A percentile compares a stretch with the other conserved stretches of the same genome.
Conservation (phyloP, 2,888 invertebrate species). For the Chrysopilus asiliformis region DNA sequence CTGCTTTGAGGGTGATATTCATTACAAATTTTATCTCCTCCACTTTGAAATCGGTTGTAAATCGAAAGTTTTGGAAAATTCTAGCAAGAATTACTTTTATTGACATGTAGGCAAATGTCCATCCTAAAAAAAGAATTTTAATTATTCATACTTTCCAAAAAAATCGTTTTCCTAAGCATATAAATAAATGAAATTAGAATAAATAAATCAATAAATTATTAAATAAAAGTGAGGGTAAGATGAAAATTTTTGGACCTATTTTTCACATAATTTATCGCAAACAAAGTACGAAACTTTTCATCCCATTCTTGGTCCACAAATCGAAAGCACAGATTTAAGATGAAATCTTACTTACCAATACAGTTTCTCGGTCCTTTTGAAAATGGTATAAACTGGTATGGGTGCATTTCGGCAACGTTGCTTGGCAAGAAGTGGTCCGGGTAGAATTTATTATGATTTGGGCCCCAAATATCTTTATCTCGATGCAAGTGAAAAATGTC, state of each 20-base stretch:
- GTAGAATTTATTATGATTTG: constrained; percentile 9
- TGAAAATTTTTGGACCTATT: too few species aligned
- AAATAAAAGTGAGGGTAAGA: too few species aligned
- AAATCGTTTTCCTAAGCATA: too few species aligned
- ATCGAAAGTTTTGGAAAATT: not conserved
- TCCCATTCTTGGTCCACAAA: too few species aligned
- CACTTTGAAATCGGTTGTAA: not conserved
- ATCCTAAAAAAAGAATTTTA: too few species aligned
- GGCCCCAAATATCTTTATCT: constrained; percentile 7
- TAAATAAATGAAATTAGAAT: too few species aligned
- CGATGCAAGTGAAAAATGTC: constrained; percentile 10
- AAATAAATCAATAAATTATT: too few species aligned
- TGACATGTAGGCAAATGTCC: not conserved
- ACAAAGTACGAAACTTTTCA: too few species aligned
- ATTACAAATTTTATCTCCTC: not conserved
- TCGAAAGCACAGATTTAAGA: not conserved
- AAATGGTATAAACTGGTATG: constrained; percentile 11
- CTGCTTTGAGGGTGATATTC: not conserved
- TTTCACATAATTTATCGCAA: too few species aligned
- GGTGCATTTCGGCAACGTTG: constrained; percentile 9
- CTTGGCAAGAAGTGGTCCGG: constrained; percentile 13
- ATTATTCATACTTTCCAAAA: too few species aligned
- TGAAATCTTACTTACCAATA: not conserved
- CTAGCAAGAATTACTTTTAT: not conserved
- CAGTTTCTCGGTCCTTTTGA: constrained; percentile 5